Percentiles rank a stretch among this genome's conserved stretches.
Evolutionary conservation across 2,113 vertebrate species (phyloP).

Genomic region (Proterorhinus semilunaris): DNA sequence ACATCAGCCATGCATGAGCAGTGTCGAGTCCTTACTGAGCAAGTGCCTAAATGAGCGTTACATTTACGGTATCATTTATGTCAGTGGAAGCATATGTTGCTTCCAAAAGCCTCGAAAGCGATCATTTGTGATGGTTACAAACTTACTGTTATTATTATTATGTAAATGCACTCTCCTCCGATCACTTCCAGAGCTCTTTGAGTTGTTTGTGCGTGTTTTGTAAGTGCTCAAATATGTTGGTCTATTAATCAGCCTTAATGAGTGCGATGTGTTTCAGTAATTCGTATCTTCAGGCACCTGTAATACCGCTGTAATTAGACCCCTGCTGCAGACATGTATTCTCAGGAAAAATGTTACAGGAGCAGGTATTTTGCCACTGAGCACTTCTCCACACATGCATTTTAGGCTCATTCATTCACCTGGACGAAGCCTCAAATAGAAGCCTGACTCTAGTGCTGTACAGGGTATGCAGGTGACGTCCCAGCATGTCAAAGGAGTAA

Average conservation of each 20-base stretch:
- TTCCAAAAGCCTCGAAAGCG: background rate
- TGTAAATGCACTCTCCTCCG: background rate
- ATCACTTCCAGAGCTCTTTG: background rate
- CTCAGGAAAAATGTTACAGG: slow-evolving; percentile 13
- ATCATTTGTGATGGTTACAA: background rate
- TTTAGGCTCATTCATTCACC: background rate
- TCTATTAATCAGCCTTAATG: slow-evolving; percentile 23
- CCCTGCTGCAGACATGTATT: slow-evolving; percentile 26
- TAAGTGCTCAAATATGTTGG: slow-evolving; percentile 15
- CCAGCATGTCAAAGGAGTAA: too few species aligned
- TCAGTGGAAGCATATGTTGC: slow-evolving; percentile 4
- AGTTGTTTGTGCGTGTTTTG: slow-evolving; percentile 1
- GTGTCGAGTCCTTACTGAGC: slow-evolving; percentile 24
- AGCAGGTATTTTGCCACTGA: slow-evolving; percentile 5
- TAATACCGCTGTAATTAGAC: slow-evolving; percentile 17
- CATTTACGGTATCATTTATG: slow-evolving; percentile 23
- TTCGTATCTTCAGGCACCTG: slow-evolving; percentile 36
- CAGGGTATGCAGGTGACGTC: too few species aligned
- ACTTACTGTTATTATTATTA: background rate
- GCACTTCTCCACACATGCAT: background rate
- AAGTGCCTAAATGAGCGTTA: slow-evolving; percentile 19
- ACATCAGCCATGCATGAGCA: background rate
- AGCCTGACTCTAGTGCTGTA: too few species aligned
- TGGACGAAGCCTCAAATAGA: background rate
- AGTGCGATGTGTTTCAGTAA: slow-evolving; percentile 6